phyloP scores from a whole-genome alignment of 2,113 vertebrate species.

The Pitta sordida region DNA sequence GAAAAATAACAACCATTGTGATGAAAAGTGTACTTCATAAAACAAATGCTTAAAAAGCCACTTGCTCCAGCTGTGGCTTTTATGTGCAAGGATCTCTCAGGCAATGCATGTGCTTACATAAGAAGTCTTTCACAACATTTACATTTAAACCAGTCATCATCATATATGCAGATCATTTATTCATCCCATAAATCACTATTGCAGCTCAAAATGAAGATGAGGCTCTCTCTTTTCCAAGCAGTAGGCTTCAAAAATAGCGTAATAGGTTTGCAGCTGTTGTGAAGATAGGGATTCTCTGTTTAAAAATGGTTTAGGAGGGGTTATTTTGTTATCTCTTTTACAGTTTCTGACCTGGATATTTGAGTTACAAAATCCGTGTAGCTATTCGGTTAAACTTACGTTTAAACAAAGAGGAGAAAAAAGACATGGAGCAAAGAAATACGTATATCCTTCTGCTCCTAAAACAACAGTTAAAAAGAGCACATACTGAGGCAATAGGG shows the following conservation, averaged over 20 bases:
- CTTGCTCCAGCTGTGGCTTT: slow-evolving; percentile 48
- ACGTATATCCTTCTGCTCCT: neutral
- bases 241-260: neutral
- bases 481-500: neutral
- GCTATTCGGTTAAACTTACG: neutral
- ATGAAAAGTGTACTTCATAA: slow-evolving; percentile 43
- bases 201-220: slow-evolving; percentile 42
- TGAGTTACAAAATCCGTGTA: neutral
- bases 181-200: slow-evolving; percentile 37
- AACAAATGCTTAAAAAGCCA: slow-evolving; percentile 26
- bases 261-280: neutral
- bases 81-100: neutral
- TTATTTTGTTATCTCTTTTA: neutral
- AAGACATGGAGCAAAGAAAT: neutral
- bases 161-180: slow-evolving; percentile 58
- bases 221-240: neutral
- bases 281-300: neutral
- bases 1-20: slow-evolving; percentile 10
- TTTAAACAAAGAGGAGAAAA: neutral
- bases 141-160: slow-evolving; percentile 55
- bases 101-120: slow-evolving; percentile 33
- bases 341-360: neutral
- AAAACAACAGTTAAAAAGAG: neutral
- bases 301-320: neutral
- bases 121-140: slow-evolving; percentile 47